Evolutionary conservation across 1,140 invertebrate species (phyloP).

Genomic region (Temnothorax nylanderi): DNA sequence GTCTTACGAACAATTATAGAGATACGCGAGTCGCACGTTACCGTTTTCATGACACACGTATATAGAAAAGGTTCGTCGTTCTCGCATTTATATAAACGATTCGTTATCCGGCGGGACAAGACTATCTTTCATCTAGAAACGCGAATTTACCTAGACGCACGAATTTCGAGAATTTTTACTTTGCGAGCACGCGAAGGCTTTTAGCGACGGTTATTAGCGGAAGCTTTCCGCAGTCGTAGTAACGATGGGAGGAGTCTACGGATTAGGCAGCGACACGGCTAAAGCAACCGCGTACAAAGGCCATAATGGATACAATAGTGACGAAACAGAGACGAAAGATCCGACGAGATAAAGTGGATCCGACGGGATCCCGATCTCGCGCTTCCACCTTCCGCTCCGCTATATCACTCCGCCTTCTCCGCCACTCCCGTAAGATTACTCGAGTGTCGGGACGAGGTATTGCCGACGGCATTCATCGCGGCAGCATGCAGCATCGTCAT

Average conservation of each 20-base stretch:
- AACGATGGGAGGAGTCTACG: background rate
- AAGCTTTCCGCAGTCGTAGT: background rate
- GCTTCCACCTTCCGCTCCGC: slow-evolving; percentile 4
- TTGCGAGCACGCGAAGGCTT: background rate
- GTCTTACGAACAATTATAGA: background rate
- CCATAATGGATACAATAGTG: slow-evolving; percentile 45
- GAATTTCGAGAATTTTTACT: slow-evolving; percentile 5
- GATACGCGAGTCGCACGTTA: slow-evolving; percentile 8
- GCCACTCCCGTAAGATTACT: slow-evolving; percentile 34
- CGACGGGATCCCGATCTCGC: slow-evolving; percentile 68
- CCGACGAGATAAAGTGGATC: slow-evolving; percentile 55
- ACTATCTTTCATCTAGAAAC: background rate
- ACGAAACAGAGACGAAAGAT: slow-evolving; percentile 16
- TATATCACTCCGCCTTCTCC: no score
- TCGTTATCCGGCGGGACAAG: background rate
- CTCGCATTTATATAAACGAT: background rate
- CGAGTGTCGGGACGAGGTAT: background rate
- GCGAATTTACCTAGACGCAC: no score
- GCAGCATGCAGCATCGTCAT: background rate
- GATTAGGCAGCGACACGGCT: slow-evolving; percentile 21
- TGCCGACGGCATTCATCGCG: slow-evolving; percentile 8
- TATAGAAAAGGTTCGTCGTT: background rate
- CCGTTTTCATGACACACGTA: background rate
- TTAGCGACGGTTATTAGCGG: background rate
- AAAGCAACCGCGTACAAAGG: slow-evolving; percentile 53